Conservation (phyloP, 2,888 invertebrate species). For the Caenorhabditis sp. region DNA sequence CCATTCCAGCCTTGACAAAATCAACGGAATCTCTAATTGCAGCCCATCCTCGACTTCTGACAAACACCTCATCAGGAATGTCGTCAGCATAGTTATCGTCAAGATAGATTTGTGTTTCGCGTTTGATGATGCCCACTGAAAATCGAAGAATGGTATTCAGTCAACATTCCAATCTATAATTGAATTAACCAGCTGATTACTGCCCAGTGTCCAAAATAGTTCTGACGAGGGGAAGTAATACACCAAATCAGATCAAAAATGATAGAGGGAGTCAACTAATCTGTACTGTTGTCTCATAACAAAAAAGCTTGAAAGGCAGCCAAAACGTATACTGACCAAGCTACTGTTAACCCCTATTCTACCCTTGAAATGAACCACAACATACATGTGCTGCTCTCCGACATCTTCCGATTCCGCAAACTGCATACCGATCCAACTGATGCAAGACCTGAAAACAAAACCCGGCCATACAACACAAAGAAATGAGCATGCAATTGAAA, state of each 20-base stretch:
- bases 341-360: slow-evolving; percentile 4
- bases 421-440: slow-evolving; percentile 68
- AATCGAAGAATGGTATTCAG: slow-evolving; percentile 14
- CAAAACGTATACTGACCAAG: slow-evolving; percentile 10
- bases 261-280: neutral
- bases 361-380: slow-evolving; percentile 43
- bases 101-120: slow-evolving; percentile 74
- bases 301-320: slow-evolving; percentile 22
- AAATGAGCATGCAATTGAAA: slow-evolving; percentile 20
- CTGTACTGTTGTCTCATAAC: neutral
- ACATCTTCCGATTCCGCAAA: slow-evolving; percentile 61
- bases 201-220: slow-evolving; percentile 2
- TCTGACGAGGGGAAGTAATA: neutral
- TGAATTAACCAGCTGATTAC: slow-evolving; percentile 27
- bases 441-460: slow-evolving; percentile 66
- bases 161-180: slow-evolving; percentile 25
- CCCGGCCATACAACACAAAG: slow-evolving; percentile 47
- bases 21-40: slow-evolving; percentile 79
- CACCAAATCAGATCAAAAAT: neutral
- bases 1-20: slow-evolving; percentile 88
- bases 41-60: slow-evolving; percentile 80
- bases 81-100: slow-evolving; percentile 73
- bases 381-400: slow-evolving; percentile 68
- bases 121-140: slow-evolving; percentile 73
- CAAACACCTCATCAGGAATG: slow-evolving; percentile 69